Percentiles rank a stretch among this genome's conserved stretches.
Conservation (phyloP, 2,113 vertebrate species). For the Callithrix jacchus region DNA sequence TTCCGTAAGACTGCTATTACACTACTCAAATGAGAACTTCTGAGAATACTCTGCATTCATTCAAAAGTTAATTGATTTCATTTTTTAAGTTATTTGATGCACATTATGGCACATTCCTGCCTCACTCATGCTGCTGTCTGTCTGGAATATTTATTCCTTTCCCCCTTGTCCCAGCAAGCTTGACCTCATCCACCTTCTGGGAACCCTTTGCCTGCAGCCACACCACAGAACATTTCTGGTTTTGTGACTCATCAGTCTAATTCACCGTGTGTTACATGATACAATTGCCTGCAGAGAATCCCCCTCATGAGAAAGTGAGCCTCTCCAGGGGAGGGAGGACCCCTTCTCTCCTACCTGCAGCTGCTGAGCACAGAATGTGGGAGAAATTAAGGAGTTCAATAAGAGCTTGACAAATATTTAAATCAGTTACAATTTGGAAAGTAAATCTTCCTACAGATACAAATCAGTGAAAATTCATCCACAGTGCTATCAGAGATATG, state of each 20-base stretch:
- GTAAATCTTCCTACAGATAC: neutral
- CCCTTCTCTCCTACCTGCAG: too few species aligned
- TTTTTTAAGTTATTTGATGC: neutral
- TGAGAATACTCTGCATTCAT: neutral
- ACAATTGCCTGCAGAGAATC: neutral
- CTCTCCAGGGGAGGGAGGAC: too few species aligned
- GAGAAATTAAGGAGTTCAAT: neutral
- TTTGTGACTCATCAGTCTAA: too few species aligned
- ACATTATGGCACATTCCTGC: neutral
- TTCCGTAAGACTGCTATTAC: too few species aligned
- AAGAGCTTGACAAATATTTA: neutral
- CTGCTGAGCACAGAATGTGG: too few species aligned
- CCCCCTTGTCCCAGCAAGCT: neutral
- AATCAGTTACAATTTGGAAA: conserved; percentile 7
- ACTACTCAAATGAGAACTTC: neutral
- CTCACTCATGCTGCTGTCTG: neutral
- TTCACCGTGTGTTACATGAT: neutral
- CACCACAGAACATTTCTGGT: too few species aligned
- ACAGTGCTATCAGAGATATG: too few species aligned
- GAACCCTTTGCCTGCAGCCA: neutral
- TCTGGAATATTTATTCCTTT: neutral
- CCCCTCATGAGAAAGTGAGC: too few species aligned
- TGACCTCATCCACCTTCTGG: neutral
- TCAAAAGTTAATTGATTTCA: neutral
- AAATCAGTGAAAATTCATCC: too few species aligned